phyloP scores from a whole-genome alignment of 2,888 invertebrate genomes.

The Andricus quercusramuli region DNA sequence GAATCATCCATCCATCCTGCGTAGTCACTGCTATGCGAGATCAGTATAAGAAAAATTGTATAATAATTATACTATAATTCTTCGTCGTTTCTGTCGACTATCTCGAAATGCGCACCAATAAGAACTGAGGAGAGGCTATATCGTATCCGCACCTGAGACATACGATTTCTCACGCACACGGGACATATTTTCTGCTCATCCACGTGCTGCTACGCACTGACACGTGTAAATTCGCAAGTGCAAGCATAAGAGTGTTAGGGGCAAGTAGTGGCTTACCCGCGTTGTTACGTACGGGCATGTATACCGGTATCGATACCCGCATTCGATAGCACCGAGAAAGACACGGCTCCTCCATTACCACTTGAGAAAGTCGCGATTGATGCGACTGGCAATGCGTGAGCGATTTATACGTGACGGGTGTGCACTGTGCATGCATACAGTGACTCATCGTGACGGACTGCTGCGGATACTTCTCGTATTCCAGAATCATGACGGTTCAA shows the following conservation, averaged over 20 bases:
- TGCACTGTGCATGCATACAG: slow-evolving; percentile 61
- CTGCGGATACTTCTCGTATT: slow-evolving; percentile 53
- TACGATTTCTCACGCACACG: slow-evolving; percentile 8
- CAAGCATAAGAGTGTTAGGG: slow-evolving; percentile 1
- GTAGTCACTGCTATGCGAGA: background rate
- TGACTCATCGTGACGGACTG: slow-evolving; percentile 66
- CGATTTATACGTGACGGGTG: slow-evolving; percentile 66
- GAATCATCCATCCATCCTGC: background rate
- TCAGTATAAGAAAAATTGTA: background rate
- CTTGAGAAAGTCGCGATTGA: slow-evolving; percentile 68
- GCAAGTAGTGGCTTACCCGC: slow-evolving; percentile 39
- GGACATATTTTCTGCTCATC: background rate
- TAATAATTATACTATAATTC: no score
- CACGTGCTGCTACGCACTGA: slow-evolving; percentile 18
- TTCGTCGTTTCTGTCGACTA: slow-evolving; percentile 2
- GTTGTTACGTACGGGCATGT: slow-evolving; percentile 36
- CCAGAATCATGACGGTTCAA: slow-evolving; percentile 23
- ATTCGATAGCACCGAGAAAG: slow-evolving; percentile 65
- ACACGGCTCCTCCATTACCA: slow-evolving; percentile 75
- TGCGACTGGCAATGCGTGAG: slow-evolving; percentile 63
- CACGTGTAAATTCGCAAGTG: slow-evolving; percentile 25
- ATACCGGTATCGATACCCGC: slow-evolving; percentile 67
- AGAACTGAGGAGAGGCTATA: background rate
- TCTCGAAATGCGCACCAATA: background rate
- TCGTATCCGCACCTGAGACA: background rate